A percentile compares a stretch with the other conserved stretches of the same genome.
Conservation (phyloP, 2,888 invertebrate species). For the Nymphalis c-album region DNA sequence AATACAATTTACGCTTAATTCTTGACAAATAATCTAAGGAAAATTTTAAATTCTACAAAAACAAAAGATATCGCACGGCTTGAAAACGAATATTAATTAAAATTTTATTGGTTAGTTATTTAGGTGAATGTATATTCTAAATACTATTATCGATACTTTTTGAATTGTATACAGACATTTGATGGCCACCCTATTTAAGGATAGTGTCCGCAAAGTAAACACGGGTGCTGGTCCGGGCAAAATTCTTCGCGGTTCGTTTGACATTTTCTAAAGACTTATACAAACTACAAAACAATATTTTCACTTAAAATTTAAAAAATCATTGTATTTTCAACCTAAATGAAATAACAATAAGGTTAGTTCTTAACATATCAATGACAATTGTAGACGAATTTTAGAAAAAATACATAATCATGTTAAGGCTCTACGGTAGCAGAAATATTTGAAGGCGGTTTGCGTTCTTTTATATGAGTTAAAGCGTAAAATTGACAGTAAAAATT, state of each 20-base stretch:
- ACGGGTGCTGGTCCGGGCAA: constrained; percentile 59
- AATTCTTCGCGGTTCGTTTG: constrained; percentile 76
- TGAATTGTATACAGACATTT: neutral
- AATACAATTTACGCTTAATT: neutral
- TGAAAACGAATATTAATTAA: too few relatives aligned
- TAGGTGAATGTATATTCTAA: neutral
- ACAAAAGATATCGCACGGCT: too few relatives aligned
- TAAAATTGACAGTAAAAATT: constrained; percentile 31
- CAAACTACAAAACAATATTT: constrained; percentile 46
- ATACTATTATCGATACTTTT: neutral
- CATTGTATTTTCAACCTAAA: constrained; percentile 44
- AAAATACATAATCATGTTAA: constrained; percentile 71
- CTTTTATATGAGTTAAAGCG: constrained; percentile 43
- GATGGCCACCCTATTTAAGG: constrained; percentile 41
- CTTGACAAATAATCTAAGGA: too few relatives aligned
- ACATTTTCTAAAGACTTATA: constrained; percentile 63
- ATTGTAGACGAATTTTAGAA: constrained; percentile 37
- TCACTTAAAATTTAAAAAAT: constrained; percentile 11
- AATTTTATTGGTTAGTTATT: too few relatives aligned
- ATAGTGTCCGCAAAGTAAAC: constrained; percentile 74
- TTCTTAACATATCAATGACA: neutral
- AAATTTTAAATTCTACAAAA: too few relatives aligned
- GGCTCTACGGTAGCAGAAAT: constrained; percentile 69
- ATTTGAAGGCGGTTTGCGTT: constrained; percentile 60
- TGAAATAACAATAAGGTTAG: constrained; percentile 27